phyloP scores from a whole-genome alignment of 2,888 invertebrate species.

The Drosophila nr. perissopoda region DNA sequence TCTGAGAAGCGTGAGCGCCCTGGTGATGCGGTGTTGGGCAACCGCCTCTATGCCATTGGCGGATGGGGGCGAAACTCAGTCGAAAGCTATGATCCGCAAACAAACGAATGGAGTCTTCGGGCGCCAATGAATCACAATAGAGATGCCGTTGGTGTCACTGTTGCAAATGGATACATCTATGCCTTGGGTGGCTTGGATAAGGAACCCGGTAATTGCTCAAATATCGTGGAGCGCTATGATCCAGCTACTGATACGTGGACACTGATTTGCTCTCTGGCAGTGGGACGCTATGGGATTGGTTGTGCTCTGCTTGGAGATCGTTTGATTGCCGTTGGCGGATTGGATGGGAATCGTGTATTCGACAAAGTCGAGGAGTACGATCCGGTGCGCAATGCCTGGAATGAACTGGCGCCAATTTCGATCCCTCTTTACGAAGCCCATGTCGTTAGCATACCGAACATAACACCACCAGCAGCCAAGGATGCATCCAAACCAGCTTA shows the following conservation, averaged over 20 bases:
- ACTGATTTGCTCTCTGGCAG: slow-evolving; percentile 91
- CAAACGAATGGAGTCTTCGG: slow-evolving; percentile 91
- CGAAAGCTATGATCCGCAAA: slow-evolving; percentile 93
- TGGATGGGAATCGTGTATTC: slow-evolving; percentile 94
- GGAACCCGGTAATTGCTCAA: no score
- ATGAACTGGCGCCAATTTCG: no score
- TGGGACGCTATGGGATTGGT: slow-evolving; percentile 95
- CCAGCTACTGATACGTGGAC: slow-evolving; percentile 94
- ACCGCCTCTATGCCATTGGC: slow-evolving; percentile 94
- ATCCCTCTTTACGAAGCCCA: fast-evolving
- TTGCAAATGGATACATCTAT: slow-evolving; percentile 94
- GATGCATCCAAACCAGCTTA: no score
- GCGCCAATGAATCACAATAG: slow-evolving; percentile 94
- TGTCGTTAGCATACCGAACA: fast-evolving
- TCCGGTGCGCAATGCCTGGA: no score
- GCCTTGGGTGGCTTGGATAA: slow-evolving; percentile 92
- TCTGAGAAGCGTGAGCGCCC: slow-evolving; percentile 93
- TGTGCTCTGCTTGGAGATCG: slow-evolving; percentile 93
- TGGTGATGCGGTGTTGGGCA: slow-evolving; percentile 94
- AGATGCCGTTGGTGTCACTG: slow-evolving; percentile 95
- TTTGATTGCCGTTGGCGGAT: slow-evolving; percentile 93
- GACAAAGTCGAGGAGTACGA: no score
- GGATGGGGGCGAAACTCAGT: slow-evolving; percentile 96
- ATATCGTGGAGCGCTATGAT: slow-evolving; percentile 91
- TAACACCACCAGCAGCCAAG: no score